Base-by-base conservation (phyloP, 2,797 vertebrate genomes). In the Platalea minor region DNA sequence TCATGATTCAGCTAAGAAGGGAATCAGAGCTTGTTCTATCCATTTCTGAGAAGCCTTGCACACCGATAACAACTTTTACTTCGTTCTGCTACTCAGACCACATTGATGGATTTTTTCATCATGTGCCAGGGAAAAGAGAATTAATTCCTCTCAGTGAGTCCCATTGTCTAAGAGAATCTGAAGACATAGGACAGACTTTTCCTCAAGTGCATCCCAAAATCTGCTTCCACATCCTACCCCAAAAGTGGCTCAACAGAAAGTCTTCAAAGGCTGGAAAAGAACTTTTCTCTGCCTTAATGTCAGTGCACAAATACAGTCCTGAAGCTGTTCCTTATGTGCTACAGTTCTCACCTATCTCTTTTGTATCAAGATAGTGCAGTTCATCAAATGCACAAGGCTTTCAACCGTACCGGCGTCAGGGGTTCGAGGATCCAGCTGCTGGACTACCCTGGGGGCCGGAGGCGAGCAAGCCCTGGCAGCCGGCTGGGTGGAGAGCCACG, bases 401-500 rank as follows among this genome's bases (percentile, higher is more conserved):
- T 31, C 56, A 25, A 2, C 12, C 10, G 3, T 1, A 2, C n/a
- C 5, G 2, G 12, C 15, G 59, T 41, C 75, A 57, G 35, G 31
- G 33, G 2, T 7, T 78, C 2, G 10, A 51, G 26, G 63, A 68
- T 53, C 24, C 54, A 89, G 39, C 72, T 80, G 79, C 72, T 50
- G 82, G 18, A 10, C 18, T 28, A 26, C 24, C 2, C 4, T 1
- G 2, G 64, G 54, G 28, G 41, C 67, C 70, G 72, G 64, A 53
- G 53, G 28, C 29, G 91, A 89, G 83, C 54, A 41, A 67, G 21
- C 13, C 43, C 28, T 46, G 68, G 79, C 45, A 60, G 64, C 63
- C 31, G 90, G 29, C 45, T 37, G 68, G 5, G 51, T 19, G 20
- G 14, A 13, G 51, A 70, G 43, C 46, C 51, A 24, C 2, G 0